phyloP scores from a whole-genome alignment of 2,888 invertebrate species.

The Diaprepes abbreviatus region DNA sequence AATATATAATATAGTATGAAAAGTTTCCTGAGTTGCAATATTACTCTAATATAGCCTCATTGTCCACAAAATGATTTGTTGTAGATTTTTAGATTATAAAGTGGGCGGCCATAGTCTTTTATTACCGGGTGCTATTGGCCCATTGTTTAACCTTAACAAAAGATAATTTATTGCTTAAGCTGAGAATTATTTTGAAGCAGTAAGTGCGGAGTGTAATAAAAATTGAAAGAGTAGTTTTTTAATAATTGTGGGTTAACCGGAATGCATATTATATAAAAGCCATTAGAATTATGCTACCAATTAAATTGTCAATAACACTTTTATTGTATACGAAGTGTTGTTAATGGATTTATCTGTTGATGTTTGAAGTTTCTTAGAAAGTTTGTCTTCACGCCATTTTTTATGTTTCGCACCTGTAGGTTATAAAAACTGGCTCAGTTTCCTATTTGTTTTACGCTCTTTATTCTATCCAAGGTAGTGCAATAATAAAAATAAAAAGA shows the following conservation, averaged over 20 bases:
- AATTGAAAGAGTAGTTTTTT: not conserved
- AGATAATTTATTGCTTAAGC: not conserved
- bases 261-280: not conserved
- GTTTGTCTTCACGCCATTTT: no score
- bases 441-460: no score
- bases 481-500: no score
- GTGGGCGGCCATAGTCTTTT: conserved; percentile 5
- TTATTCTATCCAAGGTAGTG: no score
- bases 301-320: not conserved
- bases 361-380: not conserved
- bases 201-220: not conserved
- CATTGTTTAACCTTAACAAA: conserved; percentile 16
- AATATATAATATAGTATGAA: no score
- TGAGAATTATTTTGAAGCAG: not conserved
- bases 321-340: no score
- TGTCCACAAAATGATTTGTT: conserved; percentile 13
- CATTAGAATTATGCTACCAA: not conserved
- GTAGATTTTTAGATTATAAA: conserved; percentile 9
- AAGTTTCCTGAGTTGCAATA: not conserved
- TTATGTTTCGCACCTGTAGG: no score
- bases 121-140: conserved; percentile 13
- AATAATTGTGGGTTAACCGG: not conserved
- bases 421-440: no score
- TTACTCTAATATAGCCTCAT: not conserved
- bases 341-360: not conserved